Evolutionary conservation across 2,888 invertebrate genomes (phyloP), one percentile per base, ranked within the genome.

Genomic region (Norana najaformis): DNA sequence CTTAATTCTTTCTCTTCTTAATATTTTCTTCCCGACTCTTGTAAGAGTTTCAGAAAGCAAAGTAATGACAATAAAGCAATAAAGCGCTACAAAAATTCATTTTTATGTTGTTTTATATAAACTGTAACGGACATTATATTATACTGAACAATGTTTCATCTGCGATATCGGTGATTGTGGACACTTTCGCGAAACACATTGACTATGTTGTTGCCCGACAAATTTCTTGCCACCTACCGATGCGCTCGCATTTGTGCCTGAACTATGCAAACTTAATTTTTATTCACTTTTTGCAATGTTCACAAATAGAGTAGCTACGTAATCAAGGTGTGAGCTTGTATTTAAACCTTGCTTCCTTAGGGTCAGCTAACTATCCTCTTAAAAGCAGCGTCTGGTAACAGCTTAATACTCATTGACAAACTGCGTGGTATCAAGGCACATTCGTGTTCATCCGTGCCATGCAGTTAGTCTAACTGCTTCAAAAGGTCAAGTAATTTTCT

Each of bases 201-300:
- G 69, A n/a, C n/a, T n/a, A n/a, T 23, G 20, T 47, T 47, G 47
- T 47, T 23, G 23, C 23, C 47, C 23, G 47, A 47, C 20, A 23
- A 69, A 69, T 11, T 69, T 69, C 69, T 69, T 69, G 69, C 69
- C 69, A 69, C 8, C 69, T 13, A 69, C 69, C 69, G 69, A 69
- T n/a, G 69, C 69, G 69, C 69, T 69, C n/a, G 69, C 69, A 30
- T 69, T 53, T 69, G 69, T 69, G 69, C 69, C 69, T 69, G 30
- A 69, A 69, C 69, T 69, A 69, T 69, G n/a, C n/a, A 69, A 69
- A 69, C 69, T 30, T 69, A n/a, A 69, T 69, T 69, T n/a, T 69
- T 69, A 69, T 69, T n/a, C 69, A 16, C 8, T 69, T 69, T 69
- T n/a, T 69, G 69, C 69, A n/a, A 6, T n/a, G 69, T n/a, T 8